Evolutionary conservation across 2,888 invertebrate species (phyloP).

Genomic region (Candidula unifasciata): DNA sequence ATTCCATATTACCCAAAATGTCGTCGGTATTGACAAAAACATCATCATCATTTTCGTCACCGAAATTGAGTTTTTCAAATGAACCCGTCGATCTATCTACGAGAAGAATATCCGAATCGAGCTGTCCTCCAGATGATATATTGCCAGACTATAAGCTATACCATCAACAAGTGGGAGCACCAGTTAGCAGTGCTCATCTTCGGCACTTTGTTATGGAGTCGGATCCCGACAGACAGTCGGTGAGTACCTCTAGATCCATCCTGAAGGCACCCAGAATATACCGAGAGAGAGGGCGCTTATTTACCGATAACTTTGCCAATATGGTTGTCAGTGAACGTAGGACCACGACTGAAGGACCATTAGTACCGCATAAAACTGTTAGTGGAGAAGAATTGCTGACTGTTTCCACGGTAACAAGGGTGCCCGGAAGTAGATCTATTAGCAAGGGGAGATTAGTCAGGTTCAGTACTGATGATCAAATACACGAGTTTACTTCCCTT

Average conservation of each 20-base stretch:
- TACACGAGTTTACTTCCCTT: conserved; percentile 40
- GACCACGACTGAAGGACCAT: too few relatives aligned
- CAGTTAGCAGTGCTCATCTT: conserved; percentile 23
- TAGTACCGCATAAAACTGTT: too few relatives aligned
- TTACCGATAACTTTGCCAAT: too few relatives aligned
- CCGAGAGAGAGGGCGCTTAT: too few relatives aligned
- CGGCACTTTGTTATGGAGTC: conserved; percentile 1
- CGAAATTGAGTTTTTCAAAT: too few relatives aligned
- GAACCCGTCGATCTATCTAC: neutral
- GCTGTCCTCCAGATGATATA: neutral
- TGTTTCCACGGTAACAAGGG: neutral
- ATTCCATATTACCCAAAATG: neutral
- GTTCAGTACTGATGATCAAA: conserved; percentile 23
- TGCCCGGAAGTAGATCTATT: too few relatives aligned
- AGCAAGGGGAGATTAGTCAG: conserved; percentile 41
- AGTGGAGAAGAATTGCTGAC: neutral
- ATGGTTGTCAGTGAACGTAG: too few relatives aligned
- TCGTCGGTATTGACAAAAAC: too few relatives aligned
- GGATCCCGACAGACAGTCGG: neutral
- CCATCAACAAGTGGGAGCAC: neutral
- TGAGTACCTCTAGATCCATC: neutral
- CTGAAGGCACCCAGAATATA: neutral
- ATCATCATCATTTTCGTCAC: too few relatives aligned
- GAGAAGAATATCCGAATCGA: neutral
- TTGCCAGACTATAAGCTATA: neutral